Conservation (phyloP, 1,140 invertebrate genomes). For the Drosophila chauvacae region DNA sequence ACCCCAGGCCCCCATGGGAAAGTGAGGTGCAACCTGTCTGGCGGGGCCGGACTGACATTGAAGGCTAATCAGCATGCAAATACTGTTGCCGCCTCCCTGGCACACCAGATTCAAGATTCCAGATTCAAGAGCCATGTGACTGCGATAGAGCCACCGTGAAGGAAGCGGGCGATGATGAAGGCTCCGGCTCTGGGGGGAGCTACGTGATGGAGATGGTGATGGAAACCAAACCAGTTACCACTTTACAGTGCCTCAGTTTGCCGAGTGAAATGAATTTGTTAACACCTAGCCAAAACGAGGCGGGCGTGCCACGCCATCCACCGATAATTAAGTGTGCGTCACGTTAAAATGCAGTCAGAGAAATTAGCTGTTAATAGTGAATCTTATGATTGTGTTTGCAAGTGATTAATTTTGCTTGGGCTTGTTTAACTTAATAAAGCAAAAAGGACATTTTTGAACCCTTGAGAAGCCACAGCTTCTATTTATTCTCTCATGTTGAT, state of each 20-base stretch:
- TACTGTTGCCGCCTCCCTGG: constrained; percentile 76
- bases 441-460: no score
- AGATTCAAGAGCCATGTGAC: constrained; percentile 75
- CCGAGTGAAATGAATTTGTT: constrained; percentile 83
- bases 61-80: constrained; percentile 83
- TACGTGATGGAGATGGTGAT: constrained; percentile 33
- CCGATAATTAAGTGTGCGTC: constrained; percentile 74
- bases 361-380: neutral
- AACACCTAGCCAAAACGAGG: constrained; percentile 67
- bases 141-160: constrained; percentile 64
- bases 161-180: constrained; percentile 9
- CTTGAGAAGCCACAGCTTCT: no score
- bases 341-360: constrained; percentile 34
- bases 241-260: constrained; percentile 54
- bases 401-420: neutral
- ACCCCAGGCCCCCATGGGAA: constrained; percentile 7
- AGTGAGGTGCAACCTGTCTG: constrained; percentile 71
- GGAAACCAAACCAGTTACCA: constrained; percentile 72
- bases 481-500: no score
- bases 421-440: neutral
- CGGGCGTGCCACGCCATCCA: constrained; percentile 56
- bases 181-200: constrained; percentile 11
- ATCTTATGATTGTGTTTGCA: neutral
- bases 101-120: constrained; percentile 46
- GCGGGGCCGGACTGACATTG: constrained; percentile 40